Base-by-base conservation (phyloP, 2,888 invertebrate species). In the Lycaena phlaeas region DNA sequence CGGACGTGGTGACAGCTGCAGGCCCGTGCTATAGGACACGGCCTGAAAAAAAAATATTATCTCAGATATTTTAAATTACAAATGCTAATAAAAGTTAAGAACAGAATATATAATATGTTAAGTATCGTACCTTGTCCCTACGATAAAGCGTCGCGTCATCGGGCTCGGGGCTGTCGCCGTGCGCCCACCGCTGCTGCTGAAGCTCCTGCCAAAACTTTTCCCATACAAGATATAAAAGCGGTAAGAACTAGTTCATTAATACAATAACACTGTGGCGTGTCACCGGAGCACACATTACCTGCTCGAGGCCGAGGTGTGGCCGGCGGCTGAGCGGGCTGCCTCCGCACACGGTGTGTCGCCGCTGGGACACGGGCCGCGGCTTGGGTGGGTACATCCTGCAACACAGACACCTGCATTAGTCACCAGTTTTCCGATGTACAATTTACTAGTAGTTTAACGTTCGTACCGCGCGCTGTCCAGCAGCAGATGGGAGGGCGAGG, bases 261-360 rank as follows among this genome's bases (percentile, higher is more conserved):
- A n/a, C n/a, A n/a, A n/a, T n/a, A n/a, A n/a, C n/a, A n/a, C n/a
- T n/a, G n/a, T n/a, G n/a, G n/a, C n/a, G n/a, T n/a, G n/a, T n/a
- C n/a, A n/a, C n/a, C n/a, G n/a, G n/a, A n/a, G n/a, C n/a, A n/a
- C n/a, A n/a, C n/a, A n/a, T 7, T 54, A 91, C 89, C 82, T 92
- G 90, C 58, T 93, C 91, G 42, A 92, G 87, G 57, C 89, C 86
- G 52, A 88, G 85, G 45, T 87, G 87, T 41, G 90, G 88, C 18
- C 88, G 72, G 56, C 87, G 86, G 49, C 86, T 84, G 9, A 87
- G 86, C n/a, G 92, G 90, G 51, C 89, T 89, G 42, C 89, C 92
- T 10, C 97, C 95, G 54, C 95, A 92, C 50, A 97, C 93, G 1
- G 96, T 94, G 54, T 96, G 95, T 11, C 97, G 86, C 12, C 59